Conservation (phyloP, 2,888 invertebrate species). For the Dermolepida albohirtum region DNA sequence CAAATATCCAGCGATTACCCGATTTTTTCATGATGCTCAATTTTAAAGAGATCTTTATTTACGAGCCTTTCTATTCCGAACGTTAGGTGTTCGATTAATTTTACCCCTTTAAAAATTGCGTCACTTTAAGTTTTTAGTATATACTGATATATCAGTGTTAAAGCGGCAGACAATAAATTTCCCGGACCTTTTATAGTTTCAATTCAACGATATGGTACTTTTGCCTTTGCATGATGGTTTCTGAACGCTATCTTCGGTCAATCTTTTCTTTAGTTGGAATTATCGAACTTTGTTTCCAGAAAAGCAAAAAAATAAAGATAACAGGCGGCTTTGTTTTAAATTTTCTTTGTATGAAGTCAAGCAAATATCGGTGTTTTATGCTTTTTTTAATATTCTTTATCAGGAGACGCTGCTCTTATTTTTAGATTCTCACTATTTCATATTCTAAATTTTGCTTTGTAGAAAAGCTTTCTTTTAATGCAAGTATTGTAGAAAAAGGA, state of each 20-base stretch:
- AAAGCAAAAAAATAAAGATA: slow-evolving; percentile 7
- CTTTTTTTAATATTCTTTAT: not conserved
- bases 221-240: not conserved
- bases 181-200: slow-evolving; percentile 9
- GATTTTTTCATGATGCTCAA: slow-evolving; percentile 15
- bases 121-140: not conserved
- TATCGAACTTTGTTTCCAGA: slow-evolving; percentile 7
- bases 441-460: not conserved
- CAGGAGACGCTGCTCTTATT: not conserved
- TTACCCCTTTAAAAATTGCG: slow-evolving; percentile 1
- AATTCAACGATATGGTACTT: not conserved
- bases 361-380: not conserved
- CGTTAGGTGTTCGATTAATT: slow-evolving; percentile 18
- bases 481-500: no score
- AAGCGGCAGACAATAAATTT: not conserved
- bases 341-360: slow-evolving; percentile 12
- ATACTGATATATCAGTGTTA: slow-evolving; percentile 6
- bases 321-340: slow-evolving; percentile 5
- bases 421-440: not conserved
- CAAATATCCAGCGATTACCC: slow-evolving; percentile 9
- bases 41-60: slow-evolving; percentile 23
- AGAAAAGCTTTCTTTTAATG: no score
- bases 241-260: slow-evolving; percentile 8
- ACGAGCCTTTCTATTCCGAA: slow-evolving; percentile 6
- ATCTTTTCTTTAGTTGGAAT: not conserved